A percentile compares a stretch with the other conserved stretches of the same genome.
Conservation (phyloP, 2,888 invertebrate species). For the Agrochola macilenta region DNA sequence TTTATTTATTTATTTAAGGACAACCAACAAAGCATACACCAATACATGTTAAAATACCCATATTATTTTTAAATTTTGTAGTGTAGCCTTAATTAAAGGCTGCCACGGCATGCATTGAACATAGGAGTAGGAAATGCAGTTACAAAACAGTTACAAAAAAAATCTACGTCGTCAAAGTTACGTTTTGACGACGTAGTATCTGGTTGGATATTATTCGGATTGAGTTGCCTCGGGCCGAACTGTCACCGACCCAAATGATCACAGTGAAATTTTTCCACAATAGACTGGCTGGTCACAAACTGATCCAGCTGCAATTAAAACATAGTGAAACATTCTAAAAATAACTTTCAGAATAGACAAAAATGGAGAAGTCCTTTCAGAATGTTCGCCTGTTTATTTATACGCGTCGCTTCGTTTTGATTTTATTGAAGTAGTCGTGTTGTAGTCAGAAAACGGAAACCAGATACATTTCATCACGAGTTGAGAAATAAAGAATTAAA, state of each 20-base stretch:
- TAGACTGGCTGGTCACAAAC: not conserved
- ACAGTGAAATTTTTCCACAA: not conserved
- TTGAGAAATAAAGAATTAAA: slow-evolving; percentile 36
- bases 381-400: slow-evolving; percentile 45
- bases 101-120: no score
- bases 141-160: no score
- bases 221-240: no score
- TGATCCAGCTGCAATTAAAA: slow-evolving; percentile 5
- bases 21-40: no score
- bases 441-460: slow-evolving; percentile 40
- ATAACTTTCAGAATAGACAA: slow-evolving; percentile 34
- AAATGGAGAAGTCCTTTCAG: slow-evolving; percentile 46
- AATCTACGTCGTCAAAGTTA: no score
- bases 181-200: no score
- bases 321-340: slow-evolving; percentile 35
- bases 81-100: no score
- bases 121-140: no score
- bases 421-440: slow-evolving; percentile 49
- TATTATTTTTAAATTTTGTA: no score
- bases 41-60: no score
- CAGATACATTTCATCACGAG: slow-evolving; percentile 34
- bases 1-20: no score
- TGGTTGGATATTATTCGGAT: no score
- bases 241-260: not conserved
- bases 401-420: slow-evolving; percentile 46